Base-by-base conservation (phyloP, 2,797 vertebrate species). In the Gymnocypris eckloni region DNA sequence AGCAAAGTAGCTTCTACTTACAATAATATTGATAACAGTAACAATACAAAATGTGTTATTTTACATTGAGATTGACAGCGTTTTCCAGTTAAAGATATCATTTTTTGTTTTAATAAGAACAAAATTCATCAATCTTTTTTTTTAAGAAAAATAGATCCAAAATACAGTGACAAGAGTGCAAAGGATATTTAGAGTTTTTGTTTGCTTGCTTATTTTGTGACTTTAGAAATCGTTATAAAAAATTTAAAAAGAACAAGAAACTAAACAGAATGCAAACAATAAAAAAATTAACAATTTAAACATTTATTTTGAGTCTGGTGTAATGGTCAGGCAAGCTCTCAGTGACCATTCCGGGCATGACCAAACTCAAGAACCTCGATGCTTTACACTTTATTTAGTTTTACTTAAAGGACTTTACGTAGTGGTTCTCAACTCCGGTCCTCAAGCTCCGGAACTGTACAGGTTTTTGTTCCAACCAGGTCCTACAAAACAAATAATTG, bases 401-500 rank as follows among this genome's bases (percentile, higher is more conserved):
- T 87, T 92, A 90, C 94, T 81, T 83, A 54, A 88, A 92, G 94
- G 92, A 94, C 94, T 95, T 94, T 95, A 94, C 93, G 95, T 93
- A 94, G 95, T 95, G 95, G 95, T 95, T 96, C 95, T 96, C 95
- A 96, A 96, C 96, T 96, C 94, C 95, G 95, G 95, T 96, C 96
- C 95, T 96, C 96, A 96, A 96, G 95, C 94, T 96, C 95, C 94
- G 94, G 94, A 94, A 95, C 95, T 95, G 95, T 95, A 96, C 95
- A 96, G 96, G 95, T 96, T 96, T 96, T 96, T 96, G 96, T 96
- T 96, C 95, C 95, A 96, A 96, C 96, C 95, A 96, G 95, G 96
- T 96, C 96, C 95, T 96, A 96, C 94, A 96, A 96, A 96, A 96
- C 95, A 96, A 96, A 96, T 96, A 93, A 95, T 96, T 95, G 92